These are phyloP conservation scores for Apantesis nais DNA, from an alignment of 2,888 invertebrate species.

Conservation along the genomic window DNA sequence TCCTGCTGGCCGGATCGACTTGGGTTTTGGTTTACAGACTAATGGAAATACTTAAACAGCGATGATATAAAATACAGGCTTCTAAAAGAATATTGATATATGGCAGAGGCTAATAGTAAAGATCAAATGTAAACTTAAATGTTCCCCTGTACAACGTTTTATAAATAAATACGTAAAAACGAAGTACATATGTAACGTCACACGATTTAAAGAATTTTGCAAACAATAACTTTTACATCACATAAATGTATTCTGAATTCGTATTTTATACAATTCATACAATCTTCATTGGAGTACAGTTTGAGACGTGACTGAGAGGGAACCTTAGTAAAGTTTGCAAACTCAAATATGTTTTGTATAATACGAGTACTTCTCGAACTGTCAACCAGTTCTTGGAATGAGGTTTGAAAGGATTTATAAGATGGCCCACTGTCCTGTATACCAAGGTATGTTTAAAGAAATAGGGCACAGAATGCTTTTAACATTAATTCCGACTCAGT, in stretches of 20 bases:
- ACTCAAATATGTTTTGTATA: slow-evolving; percentile 43
- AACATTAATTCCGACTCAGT: background rate
- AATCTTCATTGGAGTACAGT: slow-evolving; percentile 35
- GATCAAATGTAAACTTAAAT: background rate
- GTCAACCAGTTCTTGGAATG: slow-evolving; percentile 18
- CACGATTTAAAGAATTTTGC: background rate
- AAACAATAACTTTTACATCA: slow-evolving; percentile 10
- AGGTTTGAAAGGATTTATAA: slow-evolving; percentile 28
- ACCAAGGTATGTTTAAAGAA: slow-evolving; percentile 16
- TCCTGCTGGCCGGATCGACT: slow-evolving; percentile 72
- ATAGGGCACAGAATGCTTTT: background rate
- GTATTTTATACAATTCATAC: slow-evolving; percentile 18
- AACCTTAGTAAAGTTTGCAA: slow-evolving; percentile 27
- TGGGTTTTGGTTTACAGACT: slow-evolving; percentile 39
- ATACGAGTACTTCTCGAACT: slow-evolving; percentile 34
- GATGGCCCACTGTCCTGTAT: slow-evolving; percentile 10
- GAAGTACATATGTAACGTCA: background rate
- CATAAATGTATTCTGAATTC: slow-evolving; percentile 9
- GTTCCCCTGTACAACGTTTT: background rate
- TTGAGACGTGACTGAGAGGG: slow-evolving; percentile 25
- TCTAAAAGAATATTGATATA: background rate
- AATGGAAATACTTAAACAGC: slow-evolving; percentile 23
- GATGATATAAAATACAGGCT: background rate
- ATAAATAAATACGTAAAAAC: background rate
- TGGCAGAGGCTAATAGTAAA: background rate